A percentile compares a stretch with the other conserved stretches of the same genome.
Conservation (phyloP, 2,113 vertebrate species). For the Pimephales promelas region DNA sequence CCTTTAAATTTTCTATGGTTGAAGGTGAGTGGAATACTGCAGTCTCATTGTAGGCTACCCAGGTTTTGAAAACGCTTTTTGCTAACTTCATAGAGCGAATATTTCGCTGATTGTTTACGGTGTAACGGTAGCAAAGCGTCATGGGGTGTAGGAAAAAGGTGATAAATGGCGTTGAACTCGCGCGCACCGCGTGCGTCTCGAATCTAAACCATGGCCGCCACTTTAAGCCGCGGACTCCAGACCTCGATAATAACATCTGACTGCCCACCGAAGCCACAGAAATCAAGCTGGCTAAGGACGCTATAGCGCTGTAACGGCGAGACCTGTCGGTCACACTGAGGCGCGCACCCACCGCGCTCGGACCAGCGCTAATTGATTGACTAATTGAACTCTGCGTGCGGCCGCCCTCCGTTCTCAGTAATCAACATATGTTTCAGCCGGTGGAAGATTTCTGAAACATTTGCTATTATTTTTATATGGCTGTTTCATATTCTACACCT, state of each 20-base stretch:
- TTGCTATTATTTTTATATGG: constrained; percentile 36
- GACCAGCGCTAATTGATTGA: constrained; percentile 50
- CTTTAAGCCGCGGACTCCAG: constrained; percentile 51
- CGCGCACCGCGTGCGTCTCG: neutral
- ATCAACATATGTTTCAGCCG: constrained; percentile 45
- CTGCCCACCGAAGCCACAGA: constrained; percentile 40
- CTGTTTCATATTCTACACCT: neutral
- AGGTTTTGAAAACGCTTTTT: too few species aligned
- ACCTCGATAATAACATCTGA: constrained; percentile 52
- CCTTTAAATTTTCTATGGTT: too few species aligned
- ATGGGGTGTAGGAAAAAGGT: too few species aligned
- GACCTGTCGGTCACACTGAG: constrained; percentile 30
- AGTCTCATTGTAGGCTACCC: too few species aligned
- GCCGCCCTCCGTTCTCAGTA: constrained; percentile 26
- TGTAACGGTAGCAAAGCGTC: too few species aligned
- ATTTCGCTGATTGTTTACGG: too few species aligned
- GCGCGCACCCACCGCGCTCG: constrained; percentile 16
- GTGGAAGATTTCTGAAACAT: constrained; percentile 29
- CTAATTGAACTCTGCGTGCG: constrained; percentile 53
- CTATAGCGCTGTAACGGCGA: neutral
- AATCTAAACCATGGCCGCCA: neutral
- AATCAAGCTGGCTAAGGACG: constrained; percentile 42
- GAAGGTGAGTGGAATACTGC: too few species aligned
- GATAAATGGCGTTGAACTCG: constrained; percentile 40
- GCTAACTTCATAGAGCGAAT: too few species aligned